Evolutionary conservation across 2,113 vertebrate genomes (phyloP), one percentile per base, ranked within the genome.

Genomic region (Calypte anna): DNA sequence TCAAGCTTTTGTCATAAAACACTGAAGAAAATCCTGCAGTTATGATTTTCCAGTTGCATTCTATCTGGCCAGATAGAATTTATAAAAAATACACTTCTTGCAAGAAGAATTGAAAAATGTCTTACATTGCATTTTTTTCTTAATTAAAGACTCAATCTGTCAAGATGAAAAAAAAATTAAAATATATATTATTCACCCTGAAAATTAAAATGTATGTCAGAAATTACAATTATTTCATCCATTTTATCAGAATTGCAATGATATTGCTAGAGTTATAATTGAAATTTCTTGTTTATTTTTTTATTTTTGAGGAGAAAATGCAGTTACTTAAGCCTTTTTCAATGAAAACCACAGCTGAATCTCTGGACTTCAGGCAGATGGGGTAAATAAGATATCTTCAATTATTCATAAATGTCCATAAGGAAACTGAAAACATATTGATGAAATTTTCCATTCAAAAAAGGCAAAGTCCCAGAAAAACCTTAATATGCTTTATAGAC

Each of bases 101-200:
- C 18, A 80, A 85, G 67, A 95, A 94, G 84, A 94, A 89, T 78
- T 36, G 25, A 64, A 31, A 76, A 85, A 16, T n/a, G n/a, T 76
- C 78, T 46, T 87, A 44, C 44, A 10, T 30, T 87, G 85, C 91
- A 73, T 0, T 44, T 87, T 93, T 93, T 82, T 57, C 84, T 82
- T 94, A 96, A 91, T 96, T 95, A 95, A 88, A 93, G 84, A 64
- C 70, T 85, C 70, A 62, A n/a, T 94, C 78, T 87, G 59, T 88
- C 63, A 66, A 62, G 87, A 67, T 93, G 55, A 79, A 51, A 51
- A 90, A 6, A 58, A 81, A 20, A 28, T 91, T 15, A 76, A 92
- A 95, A 88, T 77, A 77, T 24, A 53, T 33, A 74, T 80, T 93
- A 75, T 96, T 94, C 61, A 51, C 33, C 55, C 14, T 74, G 55